Conservation (phyloP, 2,797 vertebrate species). For the Ammospiza maritima region DNA sequence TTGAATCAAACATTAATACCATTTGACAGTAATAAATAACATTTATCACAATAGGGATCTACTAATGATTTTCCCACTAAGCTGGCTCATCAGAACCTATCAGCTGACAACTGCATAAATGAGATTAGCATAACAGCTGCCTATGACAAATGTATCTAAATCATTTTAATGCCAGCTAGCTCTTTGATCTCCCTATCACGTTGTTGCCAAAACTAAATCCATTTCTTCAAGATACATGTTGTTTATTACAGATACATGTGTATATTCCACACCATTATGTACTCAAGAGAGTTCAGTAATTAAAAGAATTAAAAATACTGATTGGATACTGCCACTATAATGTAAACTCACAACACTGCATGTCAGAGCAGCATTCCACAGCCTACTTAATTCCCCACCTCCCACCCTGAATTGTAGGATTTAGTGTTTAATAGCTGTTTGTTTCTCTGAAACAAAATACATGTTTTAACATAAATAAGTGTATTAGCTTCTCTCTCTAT, state of each 20-base stretch:
- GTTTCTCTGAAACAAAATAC: conserved; percentile 51
- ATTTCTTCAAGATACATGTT: conserved; percentile 77
- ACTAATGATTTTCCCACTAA: conserved; percentile 93
- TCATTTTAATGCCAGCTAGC: conserved; percentile 81
- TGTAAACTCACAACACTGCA: conserved; percentile 50
- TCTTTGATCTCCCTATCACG: conserved; percentile 86
- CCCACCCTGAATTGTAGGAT: conserved; percentile 28
- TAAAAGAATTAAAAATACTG: conserved; percentile 73
- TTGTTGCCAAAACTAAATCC: conserved; percentile 78
- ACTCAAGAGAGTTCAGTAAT: conserved; percentile 73
- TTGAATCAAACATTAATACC: conserved; percentile 96
- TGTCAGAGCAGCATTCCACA: conserved; percentile 41
- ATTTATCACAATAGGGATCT: conserved; percentile 97
- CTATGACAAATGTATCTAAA: conserved; percentile 93
- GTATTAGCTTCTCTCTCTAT: conserved; percentile 48
- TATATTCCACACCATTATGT: conserved; percentile 66
- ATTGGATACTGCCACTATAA: conserved; percentile 53
- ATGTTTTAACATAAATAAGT: conserved; percentile 73
- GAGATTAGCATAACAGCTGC: conserved; percentile 96
- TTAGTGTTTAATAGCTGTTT: not conserved
- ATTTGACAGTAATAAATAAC: conserved; percentile 99
- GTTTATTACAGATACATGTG: conserved; percentile 77
- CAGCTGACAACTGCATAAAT: conserved; percentile 91
- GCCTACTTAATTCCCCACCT: conserved; percentile 43
- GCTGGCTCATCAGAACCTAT: conserved; percentile 89